phyloP scores from a whole-genome alignment of 2,113 vertebrate species.

The Acanthisitta chloris region DNA sequence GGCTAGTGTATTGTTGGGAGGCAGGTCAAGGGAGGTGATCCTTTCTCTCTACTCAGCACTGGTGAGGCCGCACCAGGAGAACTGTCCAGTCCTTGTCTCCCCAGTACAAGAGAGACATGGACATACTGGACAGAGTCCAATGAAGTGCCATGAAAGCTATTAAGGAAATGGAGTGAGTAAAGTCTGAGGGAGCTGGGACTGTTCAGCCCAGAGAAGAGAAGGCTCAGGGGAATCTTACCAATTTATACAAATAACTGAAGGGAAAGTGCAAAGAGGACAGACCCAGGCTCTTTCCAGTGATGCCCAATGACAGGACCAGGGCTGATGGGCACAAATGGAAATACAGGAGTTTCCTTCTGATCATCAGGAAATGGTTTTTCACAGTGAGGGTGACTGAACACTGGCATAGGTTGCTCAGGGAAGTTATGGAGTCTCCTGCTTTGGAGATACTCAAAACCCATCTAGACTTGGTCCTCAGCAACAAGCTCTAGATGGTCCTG shows the following conservation, averaged over 20 bases:
- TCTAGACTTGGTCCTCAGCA: background rate
- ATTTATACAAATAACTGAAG: background rate
- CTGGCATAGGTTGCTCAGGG: background rate
- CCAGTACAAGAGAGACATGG: background rate
- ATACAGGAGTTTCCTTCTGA: background rate
- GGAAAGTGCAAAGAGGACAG: background rate
- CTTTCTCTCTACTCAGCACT: background rate
- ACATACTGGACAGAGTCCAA: background rate
- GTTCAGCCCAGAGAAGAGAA: background rate
- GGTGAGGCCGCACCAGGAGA: background rate
- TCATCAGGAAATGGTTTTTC: background rate
- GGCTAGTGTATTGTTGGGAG: background rate
- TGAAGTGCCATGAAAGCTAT: background rate
- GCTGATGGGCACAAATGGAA: background rate
- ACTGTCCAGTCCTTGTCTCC: background rate
- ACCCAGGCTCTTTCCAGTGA: background rate
- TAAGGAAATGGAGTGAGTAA: background rate
- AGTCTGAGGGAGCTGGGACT: background rate
- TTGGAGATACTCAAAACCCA: background rate
- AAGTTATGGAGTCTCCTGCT: rapidly evolving
- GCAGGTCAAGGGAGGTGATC: background rate
- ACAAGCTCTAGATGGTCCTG: background rate
- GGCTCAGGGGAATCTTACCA: background rate
- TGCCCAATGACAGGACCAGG: background rate
- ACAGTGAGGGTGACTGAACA: background rate